A percentile compares a stretch with the other conserved stretches of the same genome.
phyloP scores from a whole-genome alignment of 1,140 invertebrate species.

The Aleiodes sp. region DNA sequence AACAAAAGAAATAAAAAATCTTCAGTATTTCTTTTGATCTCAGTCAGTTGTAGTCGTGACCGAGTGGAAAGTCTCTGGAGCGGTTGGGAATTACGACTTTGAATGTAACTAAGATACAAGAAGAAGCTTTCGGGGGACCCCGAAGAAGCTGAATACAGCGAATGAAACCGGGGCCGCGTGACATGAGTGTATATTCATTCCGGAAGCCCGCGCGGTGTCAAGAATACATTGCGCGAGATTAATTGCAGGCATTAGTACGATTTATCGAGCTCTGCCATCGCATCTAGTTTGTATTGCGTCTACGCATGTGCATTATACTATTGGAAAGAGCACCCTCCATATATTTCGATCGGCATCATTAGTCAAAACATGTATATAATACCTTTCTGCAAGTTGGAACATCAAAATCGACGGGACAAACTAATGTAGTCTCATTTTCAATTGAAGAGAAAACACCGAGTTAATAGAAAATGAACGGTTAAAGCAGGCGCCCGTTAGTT shows the following conservation, averaged over 20 bases:
- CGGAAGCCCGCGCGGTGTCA: slow-evolving; percentile 51
- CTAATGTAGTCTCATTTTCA: too few species aligned
- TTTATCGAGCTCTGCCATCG: slow-evolving; percentile 57
- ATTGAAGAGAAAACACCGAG: slow-evolving; percentile 14
- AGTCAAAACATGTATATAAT: too few species aligned
- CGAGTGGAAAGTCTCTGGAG: slow-evolving; percentile 11
- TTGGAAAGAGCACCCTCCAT: too few species aligned
- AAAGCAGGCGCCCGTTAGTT: not conserved
- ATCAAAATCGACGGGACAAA: too few species aligned
- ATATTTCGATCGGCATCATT: too few species aligned
- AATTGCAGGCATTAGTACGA: slow-evolving; percentile 56
- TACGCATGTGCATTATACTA: too few species aligned
- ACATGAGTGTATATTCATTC: slow-evolving; percentile 56
- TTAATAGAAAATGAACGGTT: slow-evolving; percentile 23
- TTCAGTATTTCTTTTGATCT: slow-evolving; percentile 9
- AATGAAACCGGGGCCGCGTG: slow-evolving; percentile 41
- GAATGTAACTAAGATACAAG: not conserved
- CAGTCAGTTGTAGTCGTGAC: slow-evolving; percentile 1
- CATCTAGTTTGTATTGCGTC: slow-evolving; percentile 39
- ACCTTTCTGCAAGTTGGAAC: too few species aligned
- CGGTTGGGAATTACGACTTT: slow-evolving; percentile 1
- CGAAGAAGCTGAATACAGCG: not conserved
- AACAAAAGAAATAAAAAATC: not conserved
- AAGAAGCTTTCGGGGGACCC: not conserved
- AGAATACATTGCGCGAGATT: slow-evolving; percentile 49